Percentiles rank a stretch among this genome's conserved stretches.
phyloP scores from a whole-genome alignment of 2,113 vertebrate species.

The Eurypyga helias region DNA sequence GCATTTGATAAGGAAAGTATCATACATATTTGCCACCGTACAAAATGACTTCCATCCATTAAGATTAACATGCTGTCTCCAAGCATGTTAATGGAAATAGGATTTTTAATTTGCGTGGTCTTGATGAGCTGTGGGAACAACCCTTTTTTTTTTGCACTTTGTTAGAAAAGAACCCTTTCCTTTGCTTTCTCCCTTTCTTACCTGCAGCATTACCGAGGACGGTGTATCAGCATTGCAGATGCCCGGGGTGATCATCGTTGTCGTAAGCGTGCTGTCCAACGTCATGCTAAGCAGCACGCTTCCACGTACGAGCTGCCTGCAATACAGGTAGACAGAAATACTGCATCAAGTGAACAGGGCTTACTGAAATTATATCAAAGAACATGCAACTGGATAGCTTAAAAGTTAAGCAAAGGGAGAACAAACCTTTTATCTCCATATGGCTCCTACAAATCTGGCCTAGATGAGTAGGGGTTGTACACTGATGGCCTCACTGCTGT shows the following conservation, averaged over 20 bases:
- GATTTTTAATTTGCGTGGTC: background rate
- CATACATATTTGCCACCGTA: background rate
- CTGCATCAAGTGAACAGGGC: background rate
- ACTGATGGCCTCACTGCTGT: background rate
- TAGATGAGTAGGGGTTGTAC: background rate
- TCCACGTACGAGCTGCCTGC: conserved; percentile 32
- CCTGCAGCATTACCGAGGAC: conserved; percentile 66
- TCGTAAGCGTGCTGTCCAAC: background rate
- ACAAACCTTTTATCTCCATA: background rate
- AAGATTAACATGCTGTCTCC: background rate
- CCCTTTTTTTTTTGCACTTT: background rate
- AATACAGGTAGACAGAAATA: background rate
- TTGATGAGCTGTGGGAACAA: background rate
- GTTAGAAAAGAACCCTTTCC: background rate
- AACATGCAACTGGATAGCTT: background rate
- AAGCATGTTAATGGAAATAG: background rate
- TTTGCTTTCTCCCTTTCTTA: background rate
- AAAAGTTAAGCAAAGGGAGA: background rate
- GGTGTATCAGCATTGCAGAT: conserved; percentile 48
- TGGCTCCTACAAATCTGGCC: background rate
- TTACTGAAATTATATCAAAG: background rate
- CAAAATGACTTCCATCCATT: background rate
- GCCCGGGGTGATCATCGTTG: conserved; percentile 51
- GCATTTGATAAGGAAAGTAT: background rate
- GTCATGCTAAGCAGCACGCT: conserved; percentile 62